Conservation (phyloP, 37 sponge, comb jelly and placozoan species). For the Ianthella basta region DNA sequence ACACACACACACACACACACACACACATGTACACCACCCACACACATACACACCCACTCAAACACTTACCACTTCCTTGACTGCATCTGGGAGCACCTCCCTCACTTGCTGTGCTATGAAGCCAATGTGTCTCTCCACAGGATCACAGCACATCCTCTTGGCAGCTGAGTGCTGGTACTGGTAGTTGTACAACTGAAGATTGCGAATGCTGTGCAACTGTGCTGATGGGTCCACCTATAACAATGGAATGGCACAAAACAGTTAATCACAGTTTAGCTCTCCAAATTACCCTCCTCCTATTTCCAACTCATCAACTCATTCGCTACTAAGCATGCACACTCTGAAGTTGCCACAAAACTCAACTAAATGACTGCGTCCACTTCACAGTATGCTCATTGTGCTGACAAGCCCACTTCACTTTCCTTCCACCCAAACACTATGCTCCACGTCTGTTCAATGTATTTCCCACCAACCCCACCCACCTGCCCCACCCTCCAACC, state of each 20-base stretch:
- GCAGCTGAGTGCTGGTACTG: slow-evolving; percentile 40
- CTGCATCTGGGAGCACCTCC: slow-evolving; percentile 85
- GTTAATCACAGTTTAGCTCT: too few relatives aligned
- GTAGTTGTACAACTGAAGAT: slow-evolving; percentile 75
- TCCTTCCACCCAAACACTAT: neutral
- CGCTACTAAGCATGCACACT: too few relatives aligned
- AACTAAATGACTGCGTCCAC: too few relatives aligned
- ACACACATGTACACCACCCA: neutral
- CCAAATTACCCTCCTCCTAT: too few relatives aligned
- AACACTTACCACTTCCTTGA: slow-evolving; percentile 70
- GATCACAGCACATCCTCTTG: slow-evolving; percentile 12
- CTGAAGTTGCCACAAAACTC: too few relatives aligned
- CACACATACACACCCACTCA: neutral
- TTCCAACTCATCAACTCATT: too few relatives aligned
- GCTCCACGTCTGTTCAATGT: neutral
- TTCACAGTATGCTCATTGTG: neutral
- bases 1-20: too few relatives aligned
- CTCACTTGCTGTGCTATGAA: slow-evolving; percentile 91
- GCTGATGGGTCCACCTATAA: slow-evolving; percentile 47
- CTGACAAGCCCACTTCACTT: neutral
- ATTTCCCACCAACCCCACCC: neutral
- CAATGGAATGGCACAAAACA: neutral
- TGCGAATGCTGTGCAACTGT: slow-evolving; percentile 67
- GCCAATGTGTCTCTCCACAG: slow-evolving; percentile 60
- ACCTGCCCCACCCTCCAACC: neutral